Base-by-base conservation (phyloP, 2,888 invertebrate species). In the Thereva unica region DNA sequence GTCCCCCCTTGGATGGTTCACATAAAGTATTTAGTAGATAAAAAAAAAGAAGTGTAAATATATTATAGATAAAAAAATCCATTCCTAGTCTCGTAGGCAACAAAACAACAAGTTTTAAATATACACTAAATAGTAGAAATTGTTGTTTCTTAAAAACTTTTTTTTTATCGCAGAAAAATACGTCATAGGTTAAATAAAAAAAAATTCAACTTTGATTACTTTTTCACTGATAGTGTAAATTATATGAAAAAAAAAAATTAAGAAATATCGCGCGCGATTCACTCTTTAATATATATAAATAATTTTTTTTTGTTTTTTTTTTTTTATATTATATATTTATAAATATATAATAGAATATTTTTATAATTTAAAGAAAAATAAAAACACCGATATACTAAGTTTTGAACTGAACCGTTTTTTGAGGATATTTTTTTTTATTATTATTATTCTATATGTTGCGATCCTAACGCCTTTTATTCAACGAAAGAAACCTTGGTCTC, bases 391-490 rank as follows among this genome's bases (percentile, higher is more conserved):
- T 34, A 38, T 9, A 47, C 47, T 59, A 42, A 59, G 40, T 59
- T 59, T 55, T 49, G 38, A 59, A 59, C 59, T 59, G 47, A 47
- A 12, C 23, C 47, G 23, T 23, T 23, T 23, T n/a, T 23, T 23
- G 23, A 23, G 23, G 23, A 23, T 23, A 2, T 23, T 23, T 23
- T 23, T 23, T 23, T 2, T 45, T 47, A 37, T 37, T 35, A n/a
- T n/a, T n/a, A n/a, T n/a, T n/a, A n/a, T n/a, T n/a, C n/a, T 8
- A 12, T 37, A 59, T 49, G 59, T 47, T 47, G 34, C 45, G 57
- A 38, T 59, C 59, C 37, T 49, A 59, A 45, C 59, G 59, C 49
- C 49, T 38, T 49, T 35, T 59, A 59, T 59, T 45, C 59, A 59
- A 47, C 49, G 59, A 59, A 49, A 44, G 56, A 56, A 59, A 59